A percentile compares a stretch with the other conserved stretches of the same genome.
Evolutionary conservation across 1,140 invertebrate genomes (phyloP).

Genomic region (Notospermus geniculatus): DNA sequence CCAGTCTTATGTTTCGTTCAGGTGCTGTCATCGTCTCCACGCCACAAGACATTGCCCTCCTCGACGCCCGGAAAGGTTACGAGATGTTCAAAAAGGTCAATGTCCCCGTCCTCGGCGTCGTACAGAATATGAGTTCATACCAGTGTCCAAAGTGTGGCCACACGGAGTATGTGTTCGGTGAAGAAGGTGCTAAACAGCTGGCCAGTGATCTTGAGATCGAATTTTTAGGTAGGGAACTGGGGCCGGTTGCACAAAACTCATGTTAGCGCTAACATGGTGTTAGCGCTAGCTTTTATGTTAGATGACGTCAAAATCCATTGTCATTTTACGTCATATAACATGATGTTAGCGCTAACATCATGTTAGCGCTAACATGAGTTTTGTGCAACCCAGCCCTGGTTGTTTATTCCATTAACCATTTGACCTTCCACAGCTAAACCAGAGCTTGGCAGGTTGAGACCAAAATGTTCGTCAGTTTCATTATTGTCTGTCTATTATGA

Average conservation of each 20-base stretch:
- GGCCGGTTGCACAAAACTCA: not conserved
- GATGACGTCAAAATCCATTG: no score
- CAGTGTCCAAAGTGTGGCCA: slow-evolving; percentile 86
- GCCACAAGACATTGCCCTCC: slow-evolving; percentile 66
- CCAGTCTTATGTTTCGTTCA: no score
- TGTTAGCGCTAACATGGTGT: no score
- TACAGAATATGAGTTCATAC: slow-evolving; percentile 95
- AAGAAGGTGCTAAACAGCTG: slow-evolving; percentile 75
- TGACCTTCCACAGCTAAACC: not conserved
- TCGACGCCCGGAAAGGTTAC: slow-evolving; percentile 76
- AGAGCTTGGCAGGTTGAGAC: not conserved
- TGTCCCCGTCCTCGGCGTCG: slow-evolving; percentile 86
- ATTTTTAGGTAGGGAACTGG: slow-evolving; percentile 62
- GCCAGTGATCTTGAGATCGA: slow-evolving; percentile 73
- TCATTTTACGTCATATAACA: no score
- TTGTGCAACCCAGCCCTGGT: no score
- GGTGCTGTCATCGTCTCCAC: slow-evolving; percentile 90
- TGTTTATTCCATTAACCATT: not conserved
- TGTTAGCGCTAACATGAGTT: no score
- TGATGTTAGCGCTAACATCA: no score
- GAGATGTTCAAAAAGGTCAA: slow-evolving; percentile 92
- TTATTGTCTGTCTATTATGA: no score
- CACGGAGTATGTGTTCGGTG: slow-evolving; percentile 75
- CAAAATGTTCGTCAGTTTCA: not conserved
- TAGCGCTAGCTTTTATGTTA: no score